A percentile compares a stretch with the other conserved stretches of the same genome.
phyloP scores from a whole-genome alignment of 2,888 invertebrate species.

The Agrilus biguttatus region DNA sequence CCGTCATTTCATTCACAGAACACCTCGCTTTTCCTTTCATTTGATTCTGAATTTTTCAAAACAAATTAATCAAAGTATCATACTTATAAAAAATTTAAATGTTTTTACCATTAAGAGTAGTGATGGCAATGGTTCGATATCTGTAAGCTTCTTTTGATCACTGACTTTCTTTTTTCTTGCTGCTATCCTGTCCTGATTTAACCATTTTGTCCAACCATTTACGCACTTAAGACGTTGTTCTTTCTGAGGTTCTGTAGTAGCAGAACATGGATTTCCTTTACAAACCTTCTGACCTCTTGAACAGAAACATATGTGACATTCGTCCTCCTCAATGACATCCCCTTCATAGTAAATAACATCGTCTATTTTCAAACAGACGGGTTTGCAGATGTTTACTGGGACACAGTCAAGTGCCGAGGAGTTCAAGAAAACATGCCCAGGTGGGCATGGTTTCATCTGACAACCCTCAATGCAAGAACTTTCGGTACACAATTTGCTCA shows the following conservation, averaged over 20 bases:
- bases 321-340: slow-evolving; percentile 58
- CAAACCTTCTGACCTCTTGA: slow-evolving; percentile 55
- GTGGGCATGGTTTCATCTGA: slow-evolving; percentile 55
- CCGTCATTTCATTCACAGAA: slow-evolving; percentile 43
- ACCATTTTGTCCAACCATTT: slow-evolving; percentile 69
- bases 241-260: slow-evolving; percentile 20
- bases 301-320: slow-evolving; percentile 68
- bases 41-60: slow-evolving; percentile 7
- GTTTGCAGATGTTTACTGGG: slow-evolving; percentile 53
- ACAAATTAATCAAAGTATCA: not conserved
- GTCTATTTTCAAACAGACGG: slow-evolving; percentile 53
- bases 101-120: slow-evolving; percentile 37
- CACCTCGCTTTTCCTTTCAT: slow-evolving; percentile 39
- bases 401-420: slow-evolving; percentile 56
- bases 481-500: slow-evolving; percentile 50
- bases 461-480: slow-evolving; percentile 79
- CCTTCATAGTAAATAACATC: slow-evolving; percentile 61
- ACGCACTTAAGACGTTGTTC: slow-evolving; percentile 33
- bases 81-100: not conserved
- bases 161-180: slow-evolving; percentile 12
- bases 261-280: slow-evolving; percentile 53
- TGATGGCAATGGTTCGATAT: slow-evolving; percentile 44
- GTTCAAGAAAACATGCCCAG: slow-evolving; percentile 60
- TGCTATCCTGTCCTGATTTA: slow-evolving; percentile 42
- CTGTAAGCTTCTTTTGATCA: slow-evolving; percentile 28